These are phyloP conservation scores for Philaenus spumarius DNA, from an alignment of 1,140 invertebrate species.

Conservation along the genomic window DNA sequence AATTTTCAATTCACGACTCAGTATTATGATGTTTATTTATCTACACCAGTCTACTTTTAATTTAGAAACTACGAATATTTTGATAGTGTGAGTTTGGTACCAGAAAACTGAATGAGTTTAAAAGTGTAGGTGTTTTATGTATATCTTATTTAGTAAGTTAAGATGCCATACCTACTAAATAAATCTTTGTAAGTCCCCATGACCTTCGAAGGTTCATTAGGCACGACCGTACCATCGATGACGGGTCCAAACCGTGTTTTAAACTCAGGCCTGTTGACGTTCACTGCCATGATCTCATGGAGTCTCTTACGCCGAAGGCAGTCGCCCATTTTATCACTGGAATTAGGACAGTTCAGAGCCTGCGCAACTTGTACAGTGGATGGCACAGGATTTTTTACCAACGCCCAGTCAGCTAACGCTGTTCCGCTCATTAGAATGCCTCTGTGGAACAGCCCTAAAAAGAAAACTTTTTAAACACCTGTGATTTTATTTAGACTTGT, in stretches of 20 bases:
- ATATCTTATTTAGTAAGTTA: neutral
- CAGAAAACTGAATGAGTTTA: no score
- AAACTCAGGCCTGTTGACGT: conserved; percentile 53
- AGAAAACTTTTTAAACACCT: no score
- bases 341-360: conserved; percentile 65
- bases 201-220: conserved; percentile 62
- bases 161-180: conserved; percentile 53
- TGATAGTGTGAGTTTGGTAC: no score
- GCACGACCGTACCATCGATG: conserved; percentile 76
- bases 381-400: conserved; percentile 70
- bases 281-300: conserved; percentile 65
- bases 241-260: conserved; percentile 70
- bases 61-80: no score
- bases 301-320: conserved; percentile 57
- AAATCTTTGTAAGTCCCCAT: conserved; percentile 66
- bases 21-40: no score
- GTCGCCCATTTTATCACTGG: conserved; percentile 45
- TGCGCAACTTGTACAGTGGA: conserved; percentile 75
- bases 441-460: conserved; percentile 77
- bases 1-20: no score
- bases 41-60: no score
- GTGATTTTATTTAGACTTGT: neutral
- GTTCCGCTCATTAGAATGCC: conserved; percentile 93
- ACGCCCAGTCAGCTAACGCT: conserved; percentile 81
- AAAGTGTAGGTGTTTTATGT: neutral